Percentiles rank a stretch among this genome's conserved stretches.
Conservation (phyloP, 2,888 invertebrate species). For the Drosophila acutilabella region DNA sequence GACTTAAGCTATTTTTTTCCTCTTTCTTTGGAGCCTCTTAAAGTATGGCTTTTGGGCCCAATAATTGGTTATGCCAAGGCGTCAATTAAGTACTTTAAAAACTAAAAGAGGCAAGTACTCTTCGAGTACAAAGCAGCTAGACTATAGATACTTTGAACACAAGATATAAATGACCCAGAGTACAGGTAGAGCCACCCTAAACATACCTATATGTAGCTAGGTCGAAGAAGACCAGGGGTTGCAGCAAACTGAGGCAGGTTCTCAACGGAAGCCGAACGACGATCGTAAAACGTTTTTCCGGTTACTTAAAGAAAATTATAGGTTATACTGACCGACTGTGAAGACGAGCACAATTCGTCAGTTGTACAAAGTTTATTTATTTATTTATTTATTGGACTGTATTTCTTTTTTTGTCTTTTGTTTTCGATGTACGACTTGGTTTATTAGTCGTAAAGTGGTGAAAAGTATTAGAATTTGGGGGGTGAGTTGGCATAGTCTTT, state of each 20-base stretch:
- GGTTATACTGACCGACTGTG: constrained; percentile 41
- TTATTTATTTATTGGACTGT: constrained; percentile 65
- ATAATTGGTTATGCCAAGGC: constrained; percentile 74
- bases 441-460: constrained; percentile 75
- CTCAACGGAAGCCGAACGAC: constrained; percentile 48
- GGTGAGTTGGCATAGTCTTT: constrained; percentile 28
- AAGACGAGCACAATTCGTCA: constrained; percentile 57
- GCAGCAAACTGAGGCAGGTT: background rate
- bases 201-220: constrained; percentile 22
- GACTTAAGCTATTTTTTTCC: constrained; percentile 9
- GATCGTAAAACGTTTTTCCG: constrained; percentile 71
- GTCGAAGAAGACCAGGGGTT: constrained; percentile 39
- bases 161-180: constrained; percentile 34
- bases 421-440: constrained; percentile 37
- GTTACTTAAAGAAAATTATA: constrained; percentile 70
- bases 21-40: constrained; percentile 1
- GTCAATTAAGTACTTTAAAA: constrained; percentile 69
- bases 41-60: constrained; percentile 28
- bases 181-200: constrained; percentile 11
- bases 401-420: constrained; percentile 1
- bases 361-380: constrained; percentile 45
- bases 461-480: constrained; percentile 39
- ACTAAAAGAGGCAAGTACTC: constrained; percentile 31
- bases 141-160: constrained; percentile 1
- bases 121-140: background rate